These are phyloP conservation scores for Corythaixoides concolor DNA, from an alignment of 2,113 vertebrate species.

Conservation along the genomic window DNA sequence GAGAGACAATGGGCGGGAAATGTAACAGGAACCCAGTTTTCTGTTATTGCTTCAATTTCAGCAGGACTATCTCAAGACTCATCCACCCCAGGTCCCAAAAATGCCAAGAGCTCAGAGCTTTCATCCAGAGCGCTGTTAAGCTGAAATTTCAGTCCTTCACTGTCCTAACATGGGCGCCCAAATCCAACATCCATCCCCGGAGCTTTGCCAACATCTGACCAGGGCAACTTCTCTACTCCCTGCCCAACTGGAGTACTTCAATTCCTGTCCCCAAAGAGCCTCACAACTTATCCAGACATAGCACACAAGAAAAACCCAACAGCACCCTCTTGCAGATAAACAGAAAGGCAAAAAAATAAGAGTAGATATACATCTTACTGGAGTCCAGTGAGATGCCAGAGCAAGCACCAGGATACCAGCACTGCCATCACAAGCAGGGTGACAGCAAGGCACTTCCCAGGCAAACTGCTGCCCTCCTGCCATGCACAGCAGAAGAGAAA, in stretches of 20 bases:
- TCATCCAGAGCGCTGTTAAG: background rate
- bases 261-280: background rate
- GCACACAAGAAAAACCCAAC: too few species aligned
- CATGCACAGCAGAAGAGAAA: background rate
- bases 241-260: background rate
- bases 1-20: background rate
- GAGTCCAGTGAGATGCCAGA: accelerated
- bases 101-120: background rate
- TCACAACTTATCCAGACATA: background rate
- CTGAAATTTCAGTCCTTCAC: background rate
- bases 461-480: background rate
- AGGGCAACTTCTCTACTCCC: background rate
- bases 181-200: background rate
- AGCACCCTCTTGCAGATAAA: background rate
- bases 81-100: background rate
- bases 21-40: background rate
- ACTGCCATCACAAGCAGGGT: background rate
- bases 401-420: background rate
- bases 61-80: background rate
- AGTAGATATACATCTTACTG: background rate
- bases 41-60: background rate
- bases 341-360: background rate
- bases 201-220: background rate
- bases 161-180: background rate
- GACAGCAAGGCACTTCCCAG: background rate